Evolutionary conservation across 2,113 vertebrate genomes (phyloP).

Genomic region (Lota lota): DNA sequence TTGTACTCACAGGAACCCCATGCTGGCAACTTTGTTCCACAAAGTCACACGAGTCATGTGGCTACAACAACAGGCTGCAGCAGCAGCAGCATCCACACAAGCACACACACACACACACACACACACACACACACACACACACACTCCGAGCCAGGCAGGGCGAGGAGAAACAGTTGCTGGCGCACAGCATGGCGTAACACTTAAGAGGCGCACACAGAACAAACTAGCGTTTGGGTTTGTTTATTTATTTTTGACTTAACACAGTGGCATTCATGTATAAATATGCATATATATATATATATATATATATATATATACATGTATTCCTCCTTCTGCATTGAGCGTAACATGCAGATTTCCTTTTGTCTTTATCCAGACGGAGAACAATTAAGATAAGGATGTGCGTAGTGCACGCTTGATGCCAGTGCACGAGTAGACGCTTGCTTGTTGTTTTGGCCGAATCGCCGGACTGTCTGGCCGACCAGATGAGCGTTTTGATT

Average conservation of each 20-base stretch:
- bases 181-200: not conserved
- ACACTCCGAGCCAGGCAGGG: not conserved
- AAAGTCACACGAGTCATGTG: constrained; percentile 59
- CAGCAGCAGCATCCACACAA: not conserved
- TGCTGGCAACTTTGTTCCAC: constrained; percentile 54
- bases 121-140: not conserved
- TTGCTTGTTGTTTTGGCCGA: no score
- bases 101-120: constrained; percentile 15
- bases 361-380: no score
- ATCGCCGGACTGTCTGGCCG: no score
- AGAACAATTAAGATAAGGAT: no score
- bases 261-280: constrained; percentile 15
- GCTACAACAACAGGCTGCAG: constrained; percentile 1
- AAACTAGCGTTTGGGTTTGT: not conserved
- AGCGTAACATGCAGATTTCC: not conserved
- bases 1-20: constrained; percentile 47
- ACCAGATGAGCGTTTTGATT: no score
- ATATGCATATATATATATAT: no score
- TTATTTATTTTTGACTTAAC: constrained; percentile 29
- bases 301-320: not conserved
- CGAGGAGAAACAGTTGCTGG: constrained; percentile 16
- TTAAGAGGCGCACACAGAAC: constrained; percentile 23
- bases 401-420: no score
- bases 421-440: no score
- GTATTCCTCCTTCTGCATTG: not conserved